Evolutionary conservation across 92 coral and sea anemone species (phyloP).

Genomic region (Porites cylindrica): DNA sequence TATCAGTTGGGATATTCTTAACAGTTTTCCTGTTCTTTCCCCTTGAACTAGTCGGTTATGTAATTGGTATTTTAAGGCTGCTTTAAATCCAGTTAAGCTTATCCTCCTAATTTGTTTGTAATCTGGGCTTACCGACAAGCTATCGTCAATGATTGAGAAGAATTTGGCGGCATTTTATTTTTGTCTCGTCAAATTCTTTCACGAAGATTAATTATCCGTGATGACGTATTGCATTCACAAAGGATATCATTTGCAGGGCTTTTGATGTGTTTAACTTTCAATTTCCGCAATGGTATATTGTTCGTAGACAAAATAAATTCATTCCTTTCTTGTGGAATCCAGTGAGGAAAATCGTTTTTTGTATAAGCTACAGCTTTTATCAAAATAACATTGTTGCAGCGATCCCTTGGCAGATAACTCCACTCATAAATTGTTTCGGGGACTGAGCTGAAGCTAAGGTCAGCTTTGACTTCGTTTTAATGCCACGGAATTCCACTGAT

Average conservation of each 20-base stretch:
- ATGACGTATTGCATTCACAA: neutral
- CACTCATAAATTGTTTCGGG: no score
- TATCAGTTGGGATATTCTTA: neutral
- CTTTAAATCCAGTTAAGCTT: neutral
- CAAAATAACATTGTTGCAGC: no score
- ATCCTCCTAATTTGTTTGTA: neutral
- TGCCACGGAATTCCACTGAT: no score
- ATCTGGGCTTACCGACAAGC: neutral
- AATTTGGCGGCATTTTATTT: neutral
- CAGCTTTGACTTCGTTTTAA: no score
- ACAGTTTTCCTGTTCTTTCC: neutral
- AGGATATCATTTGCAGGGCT: neutral
- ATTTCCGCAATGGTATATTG: neutral
- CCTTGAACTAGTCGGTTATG: neutral
- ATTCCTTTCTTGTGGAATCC: no score
- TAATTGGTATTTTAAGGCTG: neutral
- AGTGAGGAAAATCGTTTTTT: no score
- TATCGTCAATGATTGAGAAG: neutral
- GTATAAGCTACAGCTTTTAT: no score
- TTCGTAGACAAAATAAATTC: neutral
- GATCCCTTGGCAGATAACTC: no score
- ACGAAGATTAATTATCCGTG: neutral
- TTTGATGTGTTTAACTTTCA: neutral
- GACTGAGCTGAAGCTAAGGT: no score
- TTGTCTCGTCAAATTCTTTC: constrained; percentile 6